Evolutionary conservation across 2,888 invertebrate genomes (phyloP), one percentile per base, ranked within the genome.

Genomic region (Acleris cristana): DNA sequence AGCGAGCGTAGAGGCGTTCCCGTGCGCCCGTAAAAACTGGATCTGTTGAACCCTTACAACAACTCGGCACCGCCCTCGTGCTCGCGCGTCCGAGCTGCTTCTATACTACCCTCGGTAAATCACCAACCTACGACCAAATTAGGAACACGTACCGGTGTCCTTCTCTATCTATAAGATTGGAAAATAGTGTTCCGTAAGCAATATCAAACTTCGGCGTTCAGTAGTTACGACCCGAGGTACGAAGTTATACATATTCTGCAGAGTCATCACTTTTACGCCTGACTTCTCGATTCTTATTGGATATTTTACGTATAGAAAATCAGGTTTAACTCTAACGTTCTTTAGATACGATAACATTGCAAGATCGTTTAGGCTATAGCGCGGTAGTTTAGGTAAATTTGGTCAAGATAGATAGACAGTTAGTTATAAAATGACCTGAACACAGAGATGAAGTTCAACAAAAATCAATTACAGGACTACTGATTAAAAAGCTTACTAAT

Each of bases 1-100:
- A 64, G 69, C 69, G 76, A 83, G 75, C 80, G 79, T 73, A 67
- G 75, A 78, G 81, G 82, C 82, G 84, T 81, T 81, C 73, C 80
- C 73, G 71, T 70, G 73, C 76, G 74, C 77, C 79, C 80, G 78
- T 84, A 82, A 81, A 76, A 79, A 79, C 77, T 79, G 76, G 72
- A 80, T 77, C 81, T 75, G 2, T 8, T 7, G 26, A 75, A 79
- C 73, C 74, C 58, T 30, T 48, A 54, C 57, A 52, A 64, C 44
- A 64, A 45, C 48, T 34, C 34, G 55, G 44, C 52, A 52, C 61
- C 61, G 45, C 62, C 48, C 48, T 30, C 34, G 34, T 45, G 44
- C 56, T 61, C 4, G 40, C 40, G 40, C 30, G 34, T 2, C 12
- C 34, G 34, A 34, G 34, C 34, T 34, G 40, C 40, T 40, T 14